Percentiles rank a stretch among this genome's conserved stretches.
Evolutionary conservation across 2,113 vertebrate species (phyloP).

Genomic region (Argyrosomus japonicus): DNA sequence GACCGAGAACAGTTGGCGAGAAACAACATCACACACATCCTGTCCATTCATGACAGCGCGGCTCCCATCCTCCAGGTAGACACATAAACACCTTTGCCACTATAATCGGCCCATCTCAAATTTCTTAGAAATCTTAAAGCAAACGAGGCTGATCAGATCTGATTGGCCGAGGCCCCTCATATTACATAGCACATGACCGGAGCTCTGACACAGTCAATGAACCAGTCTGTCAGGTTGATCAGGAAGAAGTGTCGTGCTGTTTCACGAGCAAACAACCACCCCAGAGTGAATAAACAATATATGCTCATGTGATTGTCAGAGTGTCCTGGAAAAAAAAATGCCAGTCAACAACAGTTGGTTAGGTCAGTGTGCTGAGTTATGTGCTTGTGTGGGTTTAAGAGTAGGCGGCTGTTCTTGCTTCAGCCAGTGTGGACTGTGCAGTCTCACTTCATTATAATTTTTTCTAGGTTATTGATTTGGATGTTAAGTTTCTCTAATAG

Average conservation of each 20-base stretch:
- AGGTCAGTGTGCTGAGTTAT: conserved; percentile 47
- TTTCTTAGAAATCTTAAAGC: neutral
- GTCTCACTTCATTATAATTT: conserved; percentile 31
- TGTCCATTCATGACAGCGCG: conserved; percentile 93
- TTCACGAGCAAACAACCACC: conserved; percentile 21
- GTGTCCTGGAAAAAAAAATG: conserved; percentile 27
- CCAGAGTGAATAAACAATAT: conserved; percentile 12
- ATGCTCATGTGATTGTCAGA: conserved; percentile 37
- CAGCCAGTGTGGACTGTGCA: conserved; percentile 36
- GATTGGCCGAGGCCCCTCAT: conserved; percentile 6
- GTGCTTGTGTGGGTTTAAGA: conserved; percentile 62
- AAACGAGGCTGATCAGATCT: neutral
- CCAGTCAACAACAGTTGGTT: conserved; percentile 48
- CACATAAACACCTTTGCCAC: neutral
- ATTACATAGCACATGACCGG: neutral
- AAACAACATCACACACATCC: conserved; percentile 95
- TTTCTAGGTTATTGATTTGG: conserved; percentile 17
- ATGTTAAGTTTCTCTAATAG: conserved; percentile 6
- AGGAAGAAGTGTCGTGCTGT: conserved; percentile 14
- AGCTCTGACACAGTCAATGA: neutral
- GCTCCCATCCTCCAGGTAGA: conserved; percentile 91
- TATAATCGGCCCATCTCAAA: neutral
- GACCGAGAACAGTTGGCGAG: conserved; percentile 91
- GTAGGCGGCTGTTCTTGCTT: conserved; percentile 60
- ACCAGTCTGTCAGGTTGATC: conserved; percentile 69